A percentile compares a stretch with the other conserved stretches of the same genome.
Evolutionary conservation across 2,888 invertebrate species (phyloP).

Genomic region (Pogonocherus hispidulus): DNA sequence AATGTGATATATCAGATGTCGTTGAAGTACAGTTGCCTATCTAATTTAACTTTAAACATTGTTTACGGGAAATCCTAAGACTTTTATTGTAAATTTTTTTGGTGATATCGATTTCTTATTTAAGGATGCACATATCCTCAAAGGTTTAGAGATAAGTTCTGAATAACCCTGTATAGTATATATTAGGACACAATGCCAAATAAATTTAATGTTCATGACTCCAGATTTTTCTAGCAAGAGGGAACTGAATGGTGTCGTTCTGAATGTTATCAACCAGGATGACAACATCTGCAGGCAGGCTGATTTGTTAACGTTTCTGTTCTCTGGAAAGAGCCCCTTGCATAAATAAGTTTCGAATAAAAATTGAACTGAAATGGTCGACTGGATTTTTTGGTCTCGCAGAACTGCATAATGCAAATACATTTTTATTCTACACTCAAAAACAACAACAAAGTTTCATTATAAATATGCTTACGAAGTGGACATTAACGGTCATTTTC

Average conservation of each 20-base stretch:
- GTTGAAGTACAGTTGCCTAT: too few relatives aligned
- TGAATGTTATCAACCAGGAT: conserved; percentile 5
- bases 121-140: too few relatives aligned
- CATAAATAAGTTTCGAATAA: conserved; percentile 22
- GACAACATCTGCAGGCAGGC: background rate
- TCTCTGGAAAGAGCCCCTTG: conserved; percentile 12
- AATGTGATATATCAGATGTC: too few relatives aligned
- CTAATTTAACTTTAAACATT: too few relatives aligned
- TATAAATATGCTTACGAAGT: conserved; percentile 35
- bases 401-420: conserved; percentile 3
- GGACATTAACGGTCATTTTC: conserved; percentile 42
- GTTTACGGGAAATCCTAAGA: too few relatives aligned
- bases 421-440: conserved; percentile 1
- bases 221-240: background rate
- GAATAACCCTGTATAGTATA: too few relatives aligned
- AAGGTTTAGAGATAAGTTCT: too few relatives aligned
- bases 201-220: background rate
- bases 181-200: too few relatives aligned
- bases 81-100: too few relatives aligned
- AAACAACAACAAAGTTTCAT: conserved; percentile 22
- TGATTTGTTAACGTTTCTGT: conserved; percentile 25
- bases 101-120: too few relatives aligned
- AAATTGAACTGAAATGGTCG: conserved; percentile 9
- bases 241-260: background rate
- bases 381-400: background rate